Base-by-base conservation (phyloP, 1,140 invertebrate genomes). In the Trichonephila clavipes region DNA sequence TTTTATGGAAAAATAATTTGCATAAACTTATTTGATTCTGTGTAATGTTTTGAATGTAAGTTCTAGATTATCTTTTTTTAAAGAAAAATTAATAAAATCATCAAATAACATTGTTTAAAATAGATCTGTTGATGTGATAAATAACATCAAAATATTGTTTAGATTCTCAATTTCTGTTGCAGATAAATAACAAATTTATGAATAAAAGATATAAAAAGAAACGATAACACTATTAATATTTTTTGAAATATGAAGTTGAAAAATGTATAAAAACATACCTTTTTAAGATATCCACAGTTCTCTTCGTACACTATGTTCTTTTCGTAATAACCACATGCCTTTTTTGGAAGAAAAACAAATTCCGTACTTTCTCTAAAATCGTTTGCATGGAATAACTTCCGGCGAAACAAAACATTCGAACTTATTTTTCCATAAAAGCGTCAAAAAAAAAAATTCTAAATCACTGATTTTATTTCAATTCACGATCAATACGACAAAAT, bases 241-340 rank as follows among this genome's bases (percentile, higher is more conserved):
- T 51, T 0, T 51, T 51, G 51, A 51, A 10, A 51, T 51, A 51
- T 51, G 51, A 51, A 5, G 10, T 10, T 10, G 7, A n/a, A 40
- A 40, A 64, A n/a, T 51, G 10, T 10, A 51, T 51, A n/a, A 28
- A 28, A 64, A n/a, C 64, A 72, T 89, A 89, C 88, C 88, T 89
- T 21, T 44, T 72, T 51, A 89, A 58, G 88, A 64, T 89, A 89
- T 89, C 88, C 88, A 89, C 28, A 72, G 12, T 64, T 89, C 51
- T 89, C 28, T 40, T 44, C 8, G 18, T 12, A 72, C 62, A 72
- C 66, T 64, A n/a, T 72, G 21, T 44, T 89, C 40, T 40, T 72
- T 89, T n/a, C 21, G 19, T 19, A 58, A 51, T 19, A 34, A 61
- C 59, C 85, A 87, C 85, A 87, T 87, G 21, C 12, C 28, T 62